Conservation (phyloP, 64 coral and sea anemone species). For the Montipora capricornis region DNA sequence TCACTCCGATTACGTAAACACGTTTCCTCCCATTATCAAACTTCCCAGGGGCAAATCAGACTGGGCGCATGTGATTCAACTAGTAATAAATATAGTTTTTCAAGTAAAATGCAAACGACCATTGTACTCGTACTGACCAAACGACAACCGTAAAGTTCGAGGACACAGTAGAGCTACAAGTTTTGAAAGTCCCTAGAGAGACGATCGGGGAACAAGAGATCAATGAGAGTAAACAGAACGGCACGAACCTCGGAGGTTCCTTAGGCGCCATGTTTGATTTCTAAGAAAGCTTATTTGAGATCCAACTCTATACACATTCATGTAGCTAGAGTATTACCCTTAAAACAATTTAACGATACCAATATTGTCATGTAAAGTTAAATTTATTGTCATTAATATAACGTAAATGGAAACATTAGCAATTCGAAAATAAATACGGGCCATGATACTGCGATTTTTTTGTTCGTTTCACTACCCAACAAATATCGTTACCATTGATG, state of each 20-base stretch:
- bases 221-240: background rate
- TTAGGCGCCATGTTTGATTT: constrained; percentile 38
- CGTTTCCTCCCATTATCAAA: background rate
- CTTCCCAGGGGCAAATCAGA: background rate
- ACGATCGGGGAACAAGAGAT: background rate
- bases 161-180: background rate
- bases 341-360: background rate
- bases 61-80: background rate
- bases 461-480: no score
- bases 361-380: background rate
- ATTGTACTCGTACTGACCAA: background rate
- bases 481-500: no score
- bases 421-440: background rate
- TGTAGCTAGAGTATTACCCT: background rate
- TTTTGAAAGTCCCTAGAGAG: background rate
- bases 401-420: background rate
- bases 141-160: background rate
- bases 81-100: background rate
- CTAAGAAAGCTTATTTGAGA: background rate
- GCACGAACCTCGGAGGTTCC: constrained; percentile 2
- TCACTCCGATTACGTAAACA: background rate
- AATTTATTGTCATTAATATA: background rate
- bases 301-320: background rate
- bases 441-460: background rate
- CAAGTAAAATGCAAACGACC: background rate